Percentiles rank a stretch among this genome's conserved stretches.
Conservation (phyloP, 2,888 invertebrate species). For the Timandra comae region DNA sequence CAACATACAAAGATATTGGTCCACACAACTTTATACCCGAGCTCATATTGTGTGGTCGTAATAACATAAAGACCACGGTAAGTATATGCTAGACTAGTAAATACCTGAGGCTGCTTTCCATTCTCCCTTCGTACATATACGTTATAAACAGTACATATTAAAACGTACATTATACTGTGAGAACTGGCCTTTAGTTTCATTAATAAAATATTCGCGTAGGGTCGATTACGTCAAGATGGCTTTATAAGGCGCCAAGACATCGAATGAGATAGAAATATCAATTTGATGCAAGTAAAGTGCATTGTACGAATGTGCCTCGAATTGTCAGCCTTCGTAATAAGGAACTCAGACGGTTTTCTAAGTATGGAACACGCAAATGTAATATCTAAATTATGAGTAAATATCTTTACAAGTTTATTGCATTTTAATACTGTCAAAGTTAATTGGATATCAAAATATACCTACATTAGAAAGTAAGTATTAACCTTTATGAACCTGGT, state of each 20-base stretch:
- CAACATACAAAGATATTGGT: too few species aligned
- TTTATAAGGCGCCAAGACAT: slow-evolving; percentile 48
- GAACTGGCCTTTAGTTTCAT: slow-evolving; percentile 34
- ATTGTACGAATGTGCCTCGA: slow-evolving; percentile 12
- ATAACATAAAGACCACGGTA: background rate
- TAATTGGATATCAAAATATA: too few species aligned
- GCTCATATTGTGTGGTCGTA: background rate
- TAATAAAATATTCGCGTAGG: slow-evolving; percentile 51
- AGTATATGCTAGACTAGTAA: too few species aligned
- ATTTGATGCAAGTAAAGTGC: slow-evolving; percentile 25
- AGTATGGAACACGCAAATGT: slow-evolving; percentile 5
- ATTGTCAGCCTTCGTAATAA: slow-evolving; percentile 5
- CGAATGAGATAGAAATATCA: slow-evolving; percentile 50
- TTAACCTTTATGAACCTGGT: too few species aligned
- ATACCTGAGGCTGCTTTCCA: slow-evolving; percentile 1
- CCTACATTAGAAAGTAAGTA: too few species aligned
- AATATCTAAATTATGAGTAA: too few species aligned
- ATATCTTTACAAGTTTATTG: background rate
- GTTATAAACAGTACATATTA: slow-evolving; percentile 12
- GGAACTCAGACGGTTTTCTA: slow-evolving; percentile 14
- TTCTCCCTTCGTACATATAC: slow-evolving; percentile 3
- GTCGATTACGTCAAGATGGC: slow-evolving; percentile 36
- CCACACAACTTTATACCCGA: background rate
- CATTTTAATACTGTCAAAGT: too few species aligned
- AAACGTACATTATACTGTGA: slow-evolving; percentile 27